Percentiles rank a stretch among this genome's conserved stretches.
These are phyloP conservation scores for Brachyistius frenatus DNA, from an alignment of 2,113 vertebrate genomes.

Conservation along the genomic window DNA sequence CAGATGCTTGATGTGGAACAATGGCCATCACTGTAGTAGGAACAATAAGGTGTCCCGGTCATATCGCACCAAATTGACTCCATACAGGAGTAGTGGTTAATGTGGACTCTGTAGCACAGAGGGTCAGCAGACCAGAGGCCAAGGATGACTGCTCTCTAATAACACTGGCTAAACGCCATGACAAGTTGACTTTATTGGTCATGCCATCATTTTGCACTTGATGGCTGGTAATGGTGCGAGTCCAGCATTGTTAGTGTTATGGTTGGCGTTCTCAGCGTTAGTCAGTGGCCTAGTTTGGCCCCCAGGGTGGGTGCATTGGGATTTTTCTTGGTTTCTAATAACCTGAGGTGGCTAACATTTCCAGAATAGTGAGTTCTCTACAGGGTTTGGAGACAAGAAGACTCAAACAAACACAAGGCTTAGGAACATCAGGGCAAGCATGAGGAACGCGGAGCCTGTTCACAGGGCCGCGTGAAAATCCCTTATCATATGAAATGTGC, in stretches of 20 bases:
- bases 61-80: conserved; percentile 13
- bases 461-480: conserved; percentile 44
- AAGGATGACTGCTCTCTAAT: conserved; percentile 22
- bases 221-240: conserved; percentile 36
- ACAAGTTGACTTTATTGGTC: conserved; percentile 16
- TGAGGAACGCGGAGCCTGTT: conserved; percentile 21
- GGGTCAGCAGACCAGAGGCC: conserved; percentile 26
- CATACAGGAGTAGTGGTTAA: background rate
- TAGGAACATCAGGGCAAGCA: conserved; percentile 30
- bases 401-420: conserved; percentile 44
- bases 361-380: conserved; percentile 26
- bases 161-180: conserved; percentile 13
- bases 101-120: background rate
- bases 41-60: background rate
- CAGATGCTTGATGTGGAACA: conserved; percentile 22
- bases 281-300: conserved; percentile 30
- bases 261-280: background rate
- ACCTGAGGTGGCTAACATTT: conserved; percentile 23
- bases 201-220: conserved; percentile 27
- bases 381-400: conserved; percentile 8
- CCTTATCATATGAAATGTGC: conserved; percentile 43
- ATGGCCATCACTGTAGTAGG: background rate
- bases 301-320: background rate
- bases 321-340: conserved; percentile 11
- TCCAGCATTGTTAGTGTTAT: conserved; percentile 26